Percentiles rank a stretch among this genome's conserved stretches.
Evolutionary conservation across 1,140 invertebrate genomes (phyloP).

Genomic region (Cardiocondyla obscurior): DNA sequence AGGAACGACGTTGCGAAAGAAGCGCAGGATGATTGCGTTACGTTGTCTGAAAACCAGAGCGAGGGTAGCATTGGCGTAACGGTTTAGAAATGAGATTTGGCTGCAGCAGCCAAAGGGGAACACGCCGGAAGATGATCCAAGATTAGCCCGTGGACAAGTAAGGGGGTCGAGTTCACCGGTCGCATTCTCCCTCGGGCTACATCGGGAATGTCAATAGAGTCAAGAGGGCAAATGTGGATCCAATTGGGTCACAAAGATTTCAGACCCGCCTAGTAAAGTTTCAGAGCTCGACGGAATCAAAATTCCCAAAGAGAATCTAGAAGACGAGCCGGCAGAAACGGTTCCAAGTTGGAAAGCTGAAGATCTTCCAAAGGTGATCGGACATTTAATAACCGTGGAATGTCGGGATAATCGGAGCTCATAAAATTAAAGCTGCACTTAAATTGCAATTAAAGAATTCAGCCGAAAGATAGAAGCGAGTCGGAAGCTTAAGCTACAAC

Average conservation of each 20-base stretch:
- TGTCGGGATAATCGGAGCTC: neutral
- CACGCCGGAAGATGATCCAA: constrained; percentile 63
- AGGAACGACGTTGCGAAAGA: too few species aligned
- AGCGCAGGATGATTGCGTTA: too few species aligned
- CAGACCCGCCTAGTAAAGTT: neutral
- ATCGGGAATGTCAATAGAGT: constrained; percentile 61
- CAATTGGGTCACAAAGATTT: constrained; percentile 61
- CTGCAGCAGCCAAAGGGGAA: constrained; percentile 34
- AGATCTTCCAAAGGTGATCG: neutral
- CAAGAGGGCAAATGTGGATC: constrained; percentile 42
- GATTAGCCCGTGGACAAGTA: constrained; percentile 54
- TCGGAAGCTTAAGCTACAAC: neutral
- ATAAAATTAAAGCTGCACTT: neutral
- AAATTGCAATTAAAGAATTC: neutral
- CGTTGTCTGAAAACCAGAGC: neutral
- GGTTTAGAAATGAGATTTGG: neutral
- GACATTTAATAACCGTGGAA: neutral
- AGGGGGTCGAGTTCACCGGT: constrained; percentile 38
- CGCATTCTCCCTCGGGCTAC: constrained; percentile 31
- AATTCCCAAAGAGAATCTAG: neutral
- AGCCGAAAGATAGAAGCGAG: neutral
- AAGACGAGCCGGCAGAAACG: too few species aligned
- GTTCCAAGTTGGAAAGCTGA: neutral
- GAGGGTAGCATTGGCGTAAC: neutral
- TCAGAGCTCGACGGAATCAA: neutral